phyloP scores from a whole-genome alignment of 2,888 invertebrate genomes.

The Slavum lentiscoides region DNA sequence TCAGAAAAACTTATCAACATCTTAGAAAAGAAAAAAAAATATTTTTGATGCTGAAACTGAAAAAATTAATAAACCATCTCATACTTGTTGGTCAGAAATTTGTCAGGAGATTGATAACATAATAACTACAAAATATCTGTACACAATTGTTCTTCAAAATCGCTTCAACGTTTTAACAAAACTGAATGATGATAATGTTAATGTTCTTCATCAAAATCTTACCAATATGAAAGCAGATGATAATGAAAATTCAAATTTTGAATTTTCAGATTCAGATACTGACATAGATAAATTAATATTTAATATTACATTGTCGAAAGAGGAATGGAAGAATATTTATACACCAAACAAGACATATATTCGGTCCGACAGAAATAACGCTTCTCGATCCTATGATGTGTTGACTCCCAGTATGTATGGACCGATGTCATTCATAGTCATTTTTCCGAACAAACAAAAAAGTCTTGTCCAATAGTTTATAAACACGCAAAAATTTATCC shows the following conservation, averaged over 20 bases:
- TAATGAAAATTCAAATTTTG: background rate
- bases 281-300: slow-evolving; percentile 24
- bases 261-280: background rate
- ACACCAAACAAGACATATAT: background rate
- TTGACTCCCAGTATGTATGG: slow-evolving; percentile 20
- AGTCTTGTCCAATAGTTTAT: slow-evolving; percentile 7
- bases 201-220: background rate
- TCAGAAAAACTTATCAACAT: slow-evolving; percentile 9
- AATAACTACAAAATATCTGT: slow-evolving; percentile 12
- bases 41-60: slow-evolving; percentile 9
- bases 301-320: slow-evolving; percentile 19
- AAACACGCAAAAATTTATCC: slow-evolving; percentile 27
- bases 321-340: slow-evolving; percentile 39
- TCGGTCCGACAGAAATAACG: slow-evolving; percentile 6
- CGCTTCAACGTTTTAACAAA: background rate
- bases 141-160: slow-evolving; percentile 23
- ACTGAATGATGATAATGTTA: background rate
- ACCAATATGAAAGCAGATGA: too few relatives aligned
- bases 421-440: slow-evolving; percentile 4
- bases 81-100: slow-evolving; percentile 34
- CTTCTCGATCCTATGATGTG: slow-evolving; percentile 13
- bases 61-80: slow-evolving; percentile 17
- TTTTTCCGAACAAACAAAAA: slow-evolving; percentile 28
- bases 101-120: background rate
- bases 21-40: slow-evolving; percentile 6